Base-by-base conservation (phyloP, 2,888 invertebrate species). In the Xestobium rufovillosum region DNA sequence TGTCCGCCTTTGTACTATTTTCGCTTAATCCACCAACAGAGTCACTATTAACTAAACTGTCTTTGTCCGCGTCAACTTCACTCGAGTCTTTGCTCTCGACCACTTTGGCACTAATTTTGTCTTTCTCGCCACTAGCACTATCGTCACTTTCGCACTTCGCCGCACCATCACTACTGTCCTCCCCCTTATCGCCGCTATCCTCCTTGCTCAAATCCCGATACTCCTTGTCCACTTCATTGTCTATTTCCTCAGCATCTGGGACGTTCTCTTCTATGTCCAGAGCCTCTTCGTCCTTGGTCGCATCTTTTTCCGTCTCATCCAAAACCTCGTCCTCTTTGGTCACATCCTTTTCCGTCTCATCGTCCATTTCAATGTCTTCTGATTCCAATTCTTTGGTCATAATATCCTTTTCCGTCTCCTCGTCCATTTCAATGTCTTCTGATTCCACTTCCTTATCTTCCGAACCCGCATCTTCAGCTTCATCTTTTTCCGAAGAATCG, bases 141-240 rank as follows among this genome's bases (percentile, higher is more conserved):
- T 8, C 23, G 6, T 19, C 23, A 19, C 23, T 19, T 19, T 19
- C n/a, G n/a, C n/a, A n/a, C n/a, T n/a, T n/a, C n/a, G n/a, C n/a
- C n/a, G n/a, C n/a, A n/a, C n/a, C n/a, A n/a, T n/a, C 23, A 19
- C 6, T 19, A 19, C 23, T 19, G 6, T 19, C n/a, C 23, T n/a
- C 23, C n/a, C n/a, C 23, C n/a, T 19, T 19, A 19, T n/a, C n/a
- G n/a, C 23, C n/a, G 23, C n/a, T 19, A 19, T 19, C 23, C n/a
- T 19, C 23, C n/a, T 19, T 19, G 6, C 6, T 19, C n/a, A 19
- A 19, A 19, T 19, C n/a, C n/a, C n/a, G 6, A 19, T 19, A 19
- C n/a, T 19, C 23, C 23, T 19, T 19, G n/a, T 19, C 23, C 6
- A 19, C 23, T 19, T 19, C 23, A 19, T 19, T n/a, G n/a, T 19